phyloP scores from a whole-genome alignment of 2,888 invertebrate species.

The Netelia virgata region DNA sequence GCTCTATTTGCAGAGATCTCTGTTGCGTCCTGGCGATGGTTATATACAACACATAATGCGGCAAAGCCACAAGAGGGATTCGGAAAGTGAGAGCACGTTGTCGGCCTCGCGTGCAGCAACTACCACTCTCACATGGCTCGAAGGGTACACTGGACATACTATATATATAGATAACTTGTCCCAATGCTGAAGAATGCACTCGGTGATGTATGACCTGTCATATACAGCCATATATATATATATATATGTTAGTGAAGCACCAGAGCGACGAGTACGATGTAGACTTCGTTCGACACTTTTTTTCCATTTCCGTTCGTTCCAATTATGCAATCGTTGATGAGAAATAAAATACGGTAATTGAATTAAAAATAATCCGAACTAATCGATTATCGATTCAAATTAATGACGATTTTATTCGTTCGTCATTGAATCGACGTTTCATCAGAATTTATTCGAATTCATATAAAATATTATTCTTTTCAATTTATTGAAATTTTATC shows the following conservation, averaged over 20 bases:
- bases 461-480: too few species aligned
- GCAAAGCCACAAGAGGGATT: conserved; percentile 44
- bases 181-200: conserved; percentile 52
- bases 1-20: conserved; percentile 40
- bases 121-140: conserved; percentile 7
- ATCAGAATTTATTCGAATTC: too few species aligned
- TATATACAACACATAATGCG: conserved; percentile 34
- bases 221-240: not conserved
- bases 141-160: not conserved
- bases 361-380: too few species aligned
- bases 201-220: conserved; percentile 41
- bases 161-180: conserved; percentile 35
- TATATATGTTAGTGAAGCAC: conserved; percentile 5
- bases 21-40: not conserved
- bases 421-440: too few species aligned
- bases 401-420: not conserved
- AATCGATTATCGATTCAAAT: not conserved
- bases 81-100: conserved; percentile 46
- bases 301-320: not conserved
- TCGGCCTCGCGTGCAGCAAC: conserved; percentile 54
- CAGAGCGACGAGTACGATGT: conserved; percentile 16
- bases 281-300: conserved; percentile 11
- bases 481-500: too few species aligned
- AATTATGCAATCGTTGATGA: conserved; percentile 5
- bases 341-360: not conserved